phyloP scores from a whole-genome alignment of 2,888 invertebrate genomes.

The Ceriagrion tenellum region DNA sequence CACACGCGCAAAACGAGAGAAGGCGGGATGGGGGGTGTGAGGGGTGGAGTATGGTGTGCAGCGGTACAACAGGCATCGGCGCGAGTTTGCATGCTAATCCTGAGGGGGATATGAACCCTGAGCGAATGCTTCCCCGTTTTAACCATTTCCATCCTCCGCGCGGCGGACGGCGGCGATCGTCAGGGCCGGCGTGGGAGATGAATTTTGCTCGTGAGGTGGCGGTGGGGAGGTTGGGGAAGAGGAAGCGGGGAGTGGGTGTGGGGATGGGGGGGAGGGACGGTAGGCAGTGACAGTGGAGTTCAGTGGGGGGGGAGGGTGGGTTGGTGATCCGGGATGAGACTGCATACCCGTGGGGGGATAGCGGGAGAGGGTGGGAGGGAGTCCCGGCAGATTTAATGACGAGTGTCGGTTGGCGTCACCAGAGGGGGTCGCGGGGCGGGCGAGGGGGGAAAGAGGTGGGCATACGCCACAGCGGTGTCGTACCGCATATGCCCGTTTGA shows the following conservation, averaged over 20 bases:
- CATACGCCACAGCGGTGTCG: conserved; percentile 47
- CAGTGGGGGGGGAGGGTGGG: background rate
- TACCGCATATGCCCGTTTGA: conserved; percentile 29
- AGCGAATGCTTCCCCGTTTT: conserved; percentile 11
- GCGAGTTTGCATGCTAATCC: conserved; percentile 11
- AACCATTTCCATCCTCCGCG: background rate
- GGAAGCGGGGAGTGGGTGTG: background rate
- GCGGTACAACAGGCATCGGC: background rate
- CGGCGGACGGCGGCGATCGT: background rate
- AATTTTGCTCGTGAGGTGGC: background rate
- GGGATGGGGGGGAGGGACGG: background rate
- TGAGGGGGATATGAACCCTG: conserved; percentile 24
- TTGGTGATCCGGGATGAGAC: background rate
- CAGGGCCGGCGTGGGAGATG: background rate
- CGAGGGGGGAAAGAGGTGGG: background rate
- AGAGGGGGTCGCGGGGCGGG: background rate
- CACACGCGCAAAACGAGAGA: background rate
- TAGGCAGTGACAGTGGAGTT: background rate
- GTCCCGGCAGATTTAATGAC: conserved; percentile 54
- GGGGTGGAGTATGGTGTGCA: no score
- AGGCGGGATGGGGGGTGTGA: background rate
- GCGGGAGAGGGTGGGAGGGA: background rate
- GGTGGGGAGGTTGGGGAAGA: background rate
- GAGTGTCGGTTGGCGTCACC: conserved; percentile 53
- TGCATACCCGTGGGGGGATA: background rate